A percentile compares a stretch with the other conserved stretches of the same genome.
Conservation (phyloP, 2,888 invertebrate species). For the Phania funesta region DNA sequence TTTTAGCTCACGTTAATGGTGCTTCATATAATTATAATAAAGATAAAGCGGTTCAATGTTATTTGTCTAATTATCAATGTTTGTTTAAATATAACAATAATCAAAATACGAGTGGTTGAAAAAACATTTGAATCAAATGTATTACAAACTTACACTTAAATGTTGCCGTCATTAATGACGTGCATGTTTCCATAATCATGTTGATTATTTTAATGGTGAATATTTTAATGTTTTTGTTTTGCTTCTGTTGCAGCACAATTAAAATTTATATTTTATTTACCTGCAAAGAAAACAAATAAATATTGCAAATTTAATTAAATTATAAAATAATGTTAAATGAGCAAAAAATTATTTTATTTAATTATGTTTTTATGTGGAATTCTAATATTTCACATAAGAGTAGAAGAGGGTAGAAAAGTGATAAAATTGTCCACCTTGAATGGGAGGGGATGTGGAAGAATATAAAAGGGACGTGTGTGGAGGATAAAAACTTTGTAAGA, state of each 20-base stretch:
- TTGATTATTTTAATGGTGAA: constrained; percentile 32
- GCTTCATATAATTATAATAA: constrained; percentile 19
- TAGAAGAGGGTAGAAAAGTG: too few relatives aligned
- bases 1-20: background rate
- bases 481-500: too few relatives aligned
- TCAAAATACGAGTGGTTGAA: background rate
- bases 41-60: constrained; percentile 26
- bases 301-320: constrained; percentile 41
- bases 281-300: constrained; percentile 59
- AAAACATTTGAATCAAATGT: constrained; percentile 11
- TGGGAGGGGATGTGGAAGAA: too few relatives aligned
- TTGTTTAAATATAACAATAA: constrained; percentile 38
- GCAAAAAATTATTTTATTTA: background rate
- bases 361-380: background rate
- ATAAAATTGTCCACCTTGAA: background rate
- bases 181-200: constrained; percentile 32
- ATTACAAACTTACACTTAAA: constrained; percentile 40
- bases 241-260: constrained; percentile 16
- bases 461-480: too few relatives aligned
- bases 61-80: constrained; percentile 63
- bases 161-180: constrained; percentile 30
- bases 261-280: constrained; percentile 56
- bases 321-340: constrained; percentile 6
- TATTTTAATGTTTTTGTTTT: constrained; percentile 21
- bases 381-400: background rate